Percentiles rank a stretch among this genome's conserved stretches.
Conservation (phyloP, 2,888 invertebrate genomes). For the Globia sparganii region DNA sequence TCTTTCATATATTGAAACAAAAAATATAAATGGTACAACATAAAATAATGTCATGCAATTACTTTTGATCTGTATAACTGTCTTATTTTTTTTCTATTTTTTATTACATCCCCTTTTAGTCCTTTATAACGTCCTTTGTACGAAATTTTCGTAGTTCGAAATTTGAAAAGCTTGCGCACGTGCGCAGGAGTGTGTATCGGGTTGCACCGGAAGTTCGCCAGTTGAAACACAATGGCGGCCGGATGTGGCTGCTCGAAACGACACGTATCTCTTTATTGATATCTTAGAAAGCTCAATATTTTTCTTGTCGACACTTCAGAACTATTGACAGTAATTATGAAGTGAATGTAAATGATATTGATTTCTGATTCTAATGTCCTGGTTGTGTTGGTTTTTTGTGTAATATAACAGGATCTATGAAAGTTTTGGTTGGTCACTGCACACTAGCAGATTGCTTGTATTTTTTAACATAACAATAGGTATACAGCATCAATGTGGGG, state of each 20-base stretch:
- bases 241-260: conserved; percentile 90
- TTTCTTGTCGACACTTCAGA: conserved; percentile 85
- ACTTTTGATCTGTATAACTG: conserved; percentile 19
- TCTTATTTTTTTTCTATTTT: conserved; percentile 29
- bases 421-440: conserved; percentile 13
- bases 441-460: neutral
- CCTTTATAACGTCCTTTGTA: conserved; percentile 77
- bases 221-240: conserved; percentile 88
- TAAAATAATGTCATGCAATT: conserved; percentile 28
- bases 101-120: conserved; percentile 52
- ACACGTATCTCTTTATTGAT: conserved; percentile 90
- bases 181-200: conserved; percentile 90
- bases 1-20: neutral
- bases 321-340: conserved; percentile 79
- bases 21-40: neutral
- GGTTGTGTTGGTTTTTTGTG: conserved; percentile 50
- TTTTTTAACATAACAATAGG: neutral
- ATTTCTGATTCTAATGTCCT: conserved; percentile 61
- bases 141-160: conserved; percentile 81
- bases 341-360: conserved; percentile 75
- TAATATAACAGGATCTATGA: conserved; percentile 44
- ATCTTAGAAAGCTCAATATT: conserved; percentile 89
- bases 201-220: conserved; percentile 88
- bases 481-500: neutral
- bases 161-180: conserved; percentile 89